Evolutionary conservation across 2,113 vertebrate species (phyloP), one percentile per base, ranked within the genome.

Genomic region (Nothoprocta perdicaria): DNA sequence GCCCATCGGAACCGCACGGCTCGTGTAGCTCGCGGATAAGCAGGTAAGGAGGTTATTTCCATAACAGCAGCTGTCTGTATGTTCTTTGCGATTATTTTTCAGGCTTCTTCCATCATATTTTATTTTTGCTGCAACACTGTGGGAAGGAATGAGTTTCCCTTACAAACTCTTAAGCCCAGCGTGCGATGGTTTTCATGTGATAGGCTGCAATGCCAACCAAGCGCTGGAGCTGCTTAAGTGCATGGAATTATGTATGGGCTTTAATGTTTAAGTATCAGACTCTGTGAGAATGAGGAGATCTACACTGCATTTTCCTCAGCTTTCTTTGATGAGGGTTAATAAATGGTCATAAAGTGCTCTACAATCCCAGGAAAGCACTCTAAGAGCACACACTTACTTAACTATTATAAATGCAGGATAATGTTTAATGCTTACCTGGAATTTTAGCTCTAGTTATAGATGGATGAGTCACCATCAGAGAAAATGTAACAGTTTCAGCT

Each of bases 291-390:
- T 52, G 68, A 68, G 13, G n/a, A 46, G 1, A 4, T 45, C 46
- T 92, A 18, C 26, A 8, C 83, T 83, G 90, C 77, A 82, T 73
- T 89, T 86, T 83, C 33, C 55, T 89, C 84, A 85, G 65, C n/a
- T 61, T 81, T 62, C 86, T 82, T 62, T 79, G 78, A 80, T 41
- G 87, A 90, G 71, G 92, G 91, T 95, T 96, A 94, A 83, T 75
- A 79, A 89, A 89, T 83, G 76, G 69, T 23, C 66, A 77, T 74
- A 67, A 93, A 93, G 84, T 38, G 65, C 84, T 90, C 46, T 48
- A 60, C 89, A 90, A 93, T 84, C 81, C 94, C 62, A 85, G 24
- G 26, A 92, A 93, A 85, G 84, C 63, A 76, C 46, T 13, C 19
- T 62, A 90, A 86, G 21, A 90, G 78, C 68, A 74, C 31, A 85